A percentile compares a stretch with the other conserved stretches of the same genome.
These are phyloP conservation scores for Trachemys scripta DNA, from an alignment of 2,113 vertebrate species.

Conservation along the genomic window DNA sequence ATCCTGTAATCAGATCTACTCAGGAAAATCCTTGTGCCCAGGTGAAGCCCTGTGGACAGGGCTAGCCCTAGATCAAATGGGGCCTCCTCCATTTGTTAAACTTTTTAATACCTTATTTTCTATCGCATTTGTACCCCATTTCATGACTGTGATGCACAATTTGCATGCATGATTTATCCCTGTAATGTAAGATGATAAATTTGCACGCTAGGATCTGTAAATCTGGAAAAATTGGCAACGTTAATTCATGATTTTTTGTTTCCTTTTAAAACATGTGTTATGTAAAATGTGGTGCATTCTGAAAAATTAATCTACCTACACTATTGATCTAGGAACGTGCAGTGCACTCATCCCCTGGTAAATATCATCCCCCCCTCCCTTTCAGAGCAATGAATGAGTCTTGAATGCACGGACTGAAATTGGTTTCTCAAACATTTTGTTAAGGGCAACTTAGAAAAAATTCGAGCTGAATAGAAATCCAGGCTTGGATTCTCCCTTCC, in stretches of 20 bases:
- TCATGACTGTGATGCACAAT: too few species aligned
- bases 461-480: slow-evolving; percentile 4
- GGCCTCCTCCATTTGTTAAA: too few species aligned
- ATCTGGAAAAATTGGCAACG: neutral
- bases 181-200: too few species aligned
- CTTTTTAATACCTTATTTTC: too few species aligned
- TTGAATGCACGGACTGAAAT: slow-evolving; percentile 8
- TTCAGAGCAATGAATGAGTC: slow-evolving; percentile 23
- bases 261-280: neutral
- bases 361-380: neutral
- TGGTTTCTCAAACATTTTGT: slow-evolving; percentile 43
- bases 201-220: too few species aligned
- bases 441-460: neutral
- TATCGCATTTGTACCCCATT: too few species aligned
- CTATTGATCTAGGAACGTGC: slow-evolving; percentile 10
- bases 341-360: neutral
- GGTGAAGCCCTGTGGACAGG: neutral
- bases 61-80: too few species aligned
- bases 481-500: neutral
- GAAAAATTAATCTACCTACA: neutral
- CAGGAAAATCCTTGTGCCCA: neutral
- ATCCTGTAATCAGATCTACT: neutral
- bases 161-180: too few species aligned
- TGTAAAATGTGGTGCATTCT: neutral
- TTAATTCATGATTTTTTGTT: neutral